These are phyloP conservation scores for Halcyon chelicuti DNA, from an alignment of 2,797 vertebrate species.

Conservation along the genomic window DNA sequence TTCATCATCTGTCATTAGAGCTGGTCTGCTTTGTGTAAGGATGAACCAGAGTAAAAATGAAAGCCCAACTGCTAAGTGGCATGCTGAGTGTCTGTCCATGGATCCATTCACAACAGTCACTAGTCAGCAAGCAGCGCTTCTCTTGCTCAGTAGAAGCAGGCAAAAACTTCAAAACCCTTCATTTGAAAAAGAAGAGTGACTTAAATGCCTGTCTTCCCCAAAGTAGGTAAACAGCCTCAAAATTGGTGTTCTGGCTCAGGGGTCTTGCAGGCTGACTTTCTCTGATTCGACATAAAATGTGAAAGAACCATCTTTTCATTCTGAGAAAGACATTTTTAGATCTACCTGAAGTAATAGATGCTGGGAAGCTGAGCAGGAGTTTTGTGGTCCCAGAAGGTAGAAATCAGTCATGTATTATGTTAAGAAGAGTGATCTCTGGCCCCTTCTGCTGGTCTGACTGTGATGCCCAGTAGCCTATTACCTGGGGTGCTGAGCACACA, in stretches of 20 bases:
- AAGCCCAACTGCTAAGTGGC: not conserved
- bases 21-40: slow-evolving; percentile 30
- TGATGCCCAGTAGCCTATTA: not conserved
- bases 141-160: not conserved
- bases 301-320: not conserved
- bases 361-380: not conserved
- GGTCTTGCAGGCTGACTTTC: not conserved
- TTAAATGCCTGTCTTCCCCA: not conserved
- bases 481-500: not conserved
- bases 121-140: not conserved
- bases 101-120: not conserved
- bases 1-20: not conserved
- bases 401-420: not conserved
- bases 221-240: not conserved
- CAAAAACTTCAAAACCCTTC: not conserved
- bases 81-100: not conserved
- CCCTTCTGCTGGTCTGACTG: not conserved
- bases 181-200: not conserved
- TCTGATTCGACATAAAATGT: not conserved
- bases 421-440: not conserved
- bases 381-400: not conserved
- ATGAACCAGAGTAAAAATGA: slow-evolving; percentile 4
- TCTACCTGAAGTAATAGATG: not conserved
- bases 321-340: not conserved
- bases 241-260: not conserved